Base-by-base conservation (phyloP, 2,888 invertebrate species). In the Siphonodentalium dalli region DNA sequence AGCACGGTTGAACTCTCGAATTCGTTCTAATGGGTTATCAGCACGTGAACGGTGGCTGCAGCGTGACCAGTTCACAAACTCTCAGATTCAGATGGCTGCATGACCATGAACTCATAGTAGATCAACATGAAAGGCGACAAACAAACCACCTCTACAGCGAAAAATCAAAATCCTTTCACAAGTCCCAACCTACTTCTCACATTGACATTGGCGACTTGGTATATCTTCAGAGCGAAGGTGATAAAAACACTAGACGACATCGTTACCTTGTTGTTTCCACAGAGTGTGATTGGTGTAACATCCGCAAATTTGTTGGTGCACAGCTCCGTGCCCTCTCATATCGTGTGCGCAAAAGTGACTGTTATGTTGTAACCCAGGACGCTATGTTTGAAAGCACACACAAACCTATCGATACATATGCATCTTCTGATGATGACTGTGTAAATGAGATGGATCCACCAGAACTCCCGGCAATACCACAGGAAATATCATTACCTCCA, bases 21-120 rank as follows among this genome's bases (percentile, higher is more conserved):
- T 68, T 15, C 38, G 66, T 8, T 24, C 46, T 3, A 27, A 31
- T 11, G 61, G 65, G 11, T 42, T 68, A 3, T 66, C 65, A 9
- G 40, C 65, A 20, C 34, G 60, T 3, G 69, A 66, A 45, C 34
- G 61, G 47, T 56, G 56, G 58, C 57, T 54, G 8, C 66, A 67
- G 26, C 35, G 64, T n/a, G 49, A 56, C 40, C 64, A 70, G 41
- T 64, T 59, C 35, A 55, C 66, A 5, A 49, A 60, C 43, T 34
- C 23, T 9, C 63, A 65, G 50, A 7, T 66, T 5, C 56, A 58
- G 3, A 27, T 61, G 3, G 26, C 42, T n/a, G n/a, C n/a, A n/a
- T 7, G 68, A 66, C 37, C 33, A 46, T 2, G 39, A 50, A 3
- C 28, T 58, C 5, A 59, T 65, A 8, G 18, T 50, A 8, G 15